A percentile compares a stretch with the other conserved stretches of the same genome.
Conservation (phyloP, 2,797 vertebrate species). For the Botia almorhae region DNA sequence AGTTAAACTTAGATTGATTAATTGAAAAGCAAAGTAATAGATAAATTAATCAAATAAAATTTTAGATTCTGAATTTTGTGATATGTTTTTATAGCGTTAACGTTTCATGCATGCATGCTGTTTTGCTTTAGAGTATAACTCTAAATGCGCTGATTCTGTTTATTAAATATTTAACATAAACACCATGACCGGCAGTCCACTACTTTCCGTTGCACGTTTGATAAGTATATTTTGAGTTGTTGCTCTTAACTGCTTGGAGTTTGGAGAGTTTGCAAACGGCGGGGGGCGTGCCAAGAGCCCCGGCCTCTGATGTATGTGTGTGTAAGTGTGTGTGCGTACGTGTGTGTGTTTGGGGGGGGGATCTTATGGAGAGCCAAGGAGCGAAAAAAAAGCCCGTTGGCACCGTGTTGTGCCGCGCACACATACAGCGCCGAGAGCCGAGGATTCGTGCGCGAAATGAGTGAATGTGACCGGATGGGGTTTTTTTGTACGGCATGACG, state of each 20-base stretch:
- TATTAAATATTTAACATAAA: not conserved
- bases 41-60: no score
- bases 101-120: no score
- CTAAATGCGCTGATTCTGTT: no score
- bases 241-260: conserved; percentile 43
- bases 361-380: conserved; percentile 76
- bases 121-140: no score
- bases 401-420: conserved; percentile 74
- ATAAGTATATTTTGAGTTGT: conserved; percentile 53
- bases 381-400: conserved; percentile 74
- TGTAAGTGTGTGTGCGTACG: conserved; percentile 66
- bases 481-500: conserved; percentile 76
- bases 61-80: no score
- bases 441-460: conserved; percentile 24
- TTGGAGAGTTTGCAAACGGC: not conserved
- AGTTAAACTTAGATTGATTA: no score
- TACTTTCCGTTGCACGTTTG: not conserved
- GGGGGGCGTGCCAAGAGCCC: conserved; percentile 55
- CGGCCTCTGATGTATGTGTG: conserved; percentile 54
- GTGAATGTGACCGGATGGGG: conserved; percentile 55
- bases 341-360: conserved; percentile 65
- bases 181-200: not conserved
- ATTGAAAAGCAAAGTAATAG: no score
- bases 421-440: conserved; percentile 50
- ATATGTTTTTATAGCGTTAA: no score